Evolutionary conservation across 2,797 vertebrate genomes (phyloP), one percentile per base, ranked within the genome.

Genomic region (Micropoecilia bifurca): DNA sequence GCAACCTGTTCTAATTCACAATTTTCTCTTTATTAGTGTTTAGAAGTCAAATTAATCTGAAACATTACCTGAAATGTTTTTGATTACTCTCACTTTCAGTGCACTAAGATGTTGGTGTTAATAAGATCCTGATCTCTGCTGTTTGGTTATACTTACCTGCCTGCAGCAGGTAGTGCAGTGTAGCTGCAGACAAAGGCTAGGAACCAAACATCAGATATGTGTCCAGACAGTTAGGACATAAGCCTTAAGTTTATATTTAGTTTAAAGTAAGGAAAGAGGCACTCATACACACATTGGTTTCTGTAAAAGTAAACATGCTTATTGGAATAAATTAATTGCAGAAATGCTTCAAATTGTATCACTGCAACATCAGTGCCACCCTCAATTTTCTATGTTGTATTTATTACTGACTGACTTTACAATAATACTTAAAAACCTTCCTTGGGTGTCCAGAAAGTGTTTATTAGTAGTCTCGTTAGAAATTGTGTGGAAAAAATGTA

Each of bases 301-400:
- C 22, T 18, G 4, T 41, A 2, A 41, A 43, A 39, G 10, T 41
- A 39, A 69, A 69, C 66, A 25, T 2, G 36, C 63, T 25, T 43
- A 25, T 43, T 41, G 36, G 61, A 68, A 61, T 30, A 33, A 14
- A 66, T 39, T 69, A 8, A 69, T 71, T 45, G 12, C 41, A 43
- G 13, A 71, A 71, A 46, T 46, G 68, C 41, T 13, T 48, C 28
- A 46, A 36, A 14, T 22, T n/a, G 28, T 39, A 55, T 69, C 41
- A 89, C n/a, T n/a, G n/a, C n/a, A n/a, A n/a, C n/a, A n/a, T 74
- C 73, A 79, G 59, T 1, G 0, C 71, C 25, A 47, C 25, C 36
- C 9, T 7, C 59, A 85, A 71, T 55, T 86, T 81, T 84, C 80
- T 79, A 84, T 46, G 7, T 46, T 18, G 13, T 22, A 30, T 28